Conservation (phyloP, 2,888 invertebrate species). For the Ornithoptera alexandrae region DNA sequence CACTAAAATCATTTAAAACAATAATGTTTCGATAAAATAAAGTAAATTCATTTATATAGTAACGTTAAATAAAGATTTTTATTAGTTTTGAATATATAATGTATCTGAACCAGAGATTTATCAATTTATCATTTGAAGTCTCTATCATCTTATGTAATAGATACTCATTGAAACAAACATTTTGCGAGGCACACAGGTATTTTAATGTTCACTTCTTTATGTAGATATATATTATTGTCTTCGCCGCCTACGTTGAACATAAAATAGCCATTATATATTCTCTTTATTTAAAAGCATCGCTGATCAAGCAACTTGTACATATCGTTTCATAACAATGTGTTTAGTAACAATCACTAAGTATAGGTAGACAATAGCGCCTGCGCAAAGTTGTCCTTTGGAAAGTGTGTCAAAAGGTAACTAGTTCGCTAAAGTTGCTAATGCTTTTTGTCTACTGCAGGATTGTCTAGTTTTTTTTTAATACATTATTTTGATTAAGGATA, state of each 20-base stretch:
- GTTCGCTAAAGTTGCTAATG: conserved; percentile 43
- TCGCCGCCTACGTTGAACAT: not conserved
- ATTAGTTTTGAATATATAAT: too few relatives aligned
- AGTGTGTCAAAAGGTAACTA: conserved; percentile 64
- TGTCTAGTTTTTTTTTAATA: not conserved
- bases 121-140: too few relatives aligned
- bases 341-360: conserved; percentile 42
- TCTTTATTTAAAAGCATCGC: conserved; percentile 26
- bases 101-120: too few relatives aligned
- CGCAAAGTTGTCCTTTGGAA: conserved; percentile 65
- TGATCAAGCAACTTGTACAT: conserved; percentile 36
- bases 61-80: too few relatives aligned
- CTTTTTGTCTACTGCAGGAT: not conserved
- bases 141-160: too few relatives aligned
- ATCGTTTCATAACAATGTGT: conserved; percentile 47
- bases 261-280: conserved; percentile 11
- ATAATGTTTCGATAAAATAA: too few relatives aligned
- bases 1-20: too few relatives aligned
- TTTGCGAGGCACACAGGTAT: too few relatives aligned
- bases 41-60: too few relatives aligned
- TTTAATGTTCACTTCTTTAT: too few relatives aligned
- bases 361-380: conserved; percentile 60
- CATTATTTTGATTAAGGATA: not conserved
- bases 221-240: too few relatives aligned
- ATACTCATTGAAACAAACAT: too few relatives aligned